Conservation (phyloP, 2,888 invertebrate species). For the Phaedon cochleariae region DNA sequence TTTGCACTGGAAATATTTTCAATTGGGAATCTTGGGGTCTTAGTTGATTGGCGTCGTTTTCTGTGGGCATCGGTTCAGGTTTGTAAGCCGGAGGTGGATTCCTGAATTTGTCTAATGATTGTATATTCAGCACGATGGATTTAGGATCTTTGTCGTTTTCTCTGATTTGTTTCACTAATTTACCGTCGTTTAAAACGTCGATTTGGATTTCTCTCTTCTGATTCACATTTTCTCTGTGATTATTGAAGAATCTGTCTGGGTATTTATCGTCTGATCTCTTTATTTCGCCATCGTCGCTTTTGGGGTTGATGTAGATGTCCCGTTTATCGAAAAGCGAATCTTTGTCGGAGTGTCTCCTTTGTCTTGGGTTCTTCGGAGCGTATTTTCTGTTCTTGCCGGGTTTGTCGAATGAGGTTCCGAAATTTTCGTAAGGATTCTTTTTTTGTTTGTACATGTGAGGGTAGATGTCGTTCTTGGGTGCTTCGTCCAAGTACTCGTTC, state of each 20-base stretch:
- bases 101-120: conserved; percentile 13
- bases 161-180: conserved; percentile 43
- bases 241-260: conserved; percentile 28
- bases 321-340: conserved; percentile 24
- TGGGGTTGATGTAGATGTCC: conserved; percentile 31
- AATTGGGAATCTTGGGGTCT: neutral
- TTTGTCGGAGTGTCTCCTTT: conserved; percentile 35
- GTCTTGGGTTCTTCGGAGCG: conserved; percentile 33
- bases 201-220: conserved; percentile 38
- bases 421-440: conserved; percentile 24
- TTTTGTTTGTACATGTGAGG: conserved; percentile 38
- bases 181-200: conserved; percentile 44
- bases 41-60: neutral
- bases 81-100: neutral
- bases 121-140: conserved; percentile 44
- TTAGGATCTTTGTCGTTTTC: conserved; percentile 41
- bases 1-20: neutral
- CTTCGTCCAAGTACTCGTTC: conserved; percentile 23
- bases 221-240: conserved; percentile 7
- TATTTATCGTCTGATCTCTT: conserved; percentile 36
- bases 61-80: neutral
- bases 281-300: conserved; percentile 36
- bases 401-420: conserved; percentile 1
- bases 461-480: conserved; percentile 44
- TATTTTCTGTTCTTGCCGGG: conserved; percentile 6